Evolutionary conservation across 2,113 vertebrate species (phyloP).

Genomic region (Sakesphorus luctuosus): DNA sequence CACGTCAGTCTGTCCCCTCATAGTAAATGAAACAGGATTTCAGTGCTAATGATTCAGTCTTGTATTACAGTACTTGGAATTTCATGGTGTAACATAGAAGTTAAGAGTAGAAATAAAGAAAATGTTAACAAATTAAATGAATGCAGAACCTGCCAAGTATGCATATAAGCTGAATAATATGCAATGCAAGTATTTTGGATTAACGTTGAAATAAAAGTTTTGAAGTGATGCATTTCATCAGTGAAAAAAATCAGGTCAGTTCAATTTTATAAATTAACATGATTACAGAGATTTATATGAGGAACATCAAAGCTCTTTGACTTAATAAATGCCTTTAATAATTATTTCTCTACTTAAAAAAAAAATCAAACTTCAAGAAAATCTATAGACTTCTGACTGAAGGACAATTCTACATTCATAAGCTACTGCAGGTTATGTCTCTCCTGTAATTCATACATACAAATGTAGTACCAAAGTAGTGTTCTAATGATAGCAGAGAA

Average conservation of each 20-base stretch:
- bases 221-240: neutral
- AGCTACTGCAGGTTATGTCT: neutral
- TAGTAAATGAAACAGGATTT: neutral
- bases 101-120: neutral
- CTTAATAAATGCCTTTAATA: neutral
- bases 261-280: neutral
- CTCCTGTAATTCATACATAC: neutral
- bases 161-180: neutral
- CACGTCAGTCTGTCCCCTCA: neutral
- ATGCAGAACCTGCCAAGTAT: neutral
- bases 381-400: neutral
- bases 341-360: neutral
- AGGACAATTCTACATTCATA: neutral
- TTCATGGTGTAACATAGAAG: neutral
- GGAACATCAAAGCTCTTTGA: neutral
- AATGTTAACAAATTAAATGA: neutral
- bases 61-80: neutral
- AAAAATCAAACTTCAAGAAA: neutral
- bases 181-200: neutral
- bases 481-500: neutral
- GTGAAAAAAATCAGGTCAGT: neutral
- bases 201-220: neutral
- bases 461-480: neutral
- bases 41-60: neutral
- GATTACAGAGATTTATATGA: neutral